phyloP scores from a whole-genome alignment of 2,797 vertebrate genomes.

The Aplochiton taeniatus region DNA sequence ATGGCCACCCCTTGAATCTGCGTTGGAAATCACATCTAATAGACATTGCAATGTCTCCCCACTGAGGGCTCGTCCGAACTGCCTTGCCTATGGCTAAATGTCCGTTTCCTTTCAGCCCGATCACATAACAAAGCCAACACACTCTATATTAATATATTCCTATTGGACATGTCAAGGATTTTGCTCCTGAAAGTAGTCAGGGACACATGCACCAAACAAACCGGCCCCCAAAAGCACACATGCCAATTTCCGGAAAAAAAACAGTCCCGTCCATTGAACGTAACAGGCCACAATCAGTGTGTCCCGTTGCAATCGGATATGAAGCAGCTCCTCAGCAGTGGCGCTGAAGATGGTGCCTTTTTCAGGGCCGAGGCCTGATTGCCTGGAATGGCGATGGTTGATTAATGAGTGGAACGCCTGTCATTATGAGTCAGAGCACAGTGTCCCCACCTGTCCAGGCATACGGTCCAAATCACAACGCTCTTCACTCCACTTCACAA shows the following conservation, averaged over 20 bases:
- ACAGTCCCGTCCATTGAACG: neutral
- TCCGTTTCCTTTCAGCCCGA: neutral
- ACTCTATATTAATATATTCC: too few relatives aligned
- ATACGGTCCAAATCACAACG: constrained; percentile 29
- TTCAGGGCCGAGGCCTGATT: constrained; percentile 33
- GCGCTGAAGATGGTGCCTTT: constrained; percentile 30
- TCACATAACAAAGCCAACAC: neutral
- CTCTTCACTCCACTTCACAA: constrained; percentile 30
- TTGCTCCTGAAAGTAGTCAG: neutral
- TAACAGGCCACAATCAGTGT: constrained; percentile 23
- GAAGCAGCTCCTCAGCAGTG: constrained; percentile 25
- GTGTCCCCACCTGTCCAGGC: constrained; percentile 9
- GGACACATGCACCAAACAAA: neutral
- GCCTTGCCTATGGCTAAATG: too few relatives aligned
- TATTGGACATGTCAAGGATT: neutral
- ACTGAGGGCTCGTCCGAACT: neutral
- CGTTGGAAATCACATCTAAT: neutral
- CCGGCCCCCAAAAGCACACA: neutral
- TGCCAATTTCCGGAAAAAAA: neutral
- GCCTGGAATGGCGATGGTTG: constrained; percentile 49
- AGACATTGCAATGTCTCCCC: neutral
- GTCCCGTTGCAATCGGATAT: constrained; percentile 13
- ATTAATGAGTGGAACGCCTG: constrained; percentile 55
- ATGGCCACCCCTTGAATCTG: neutral
- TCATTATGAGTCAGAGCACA: constrained; percentile 57